Percentiles rank a stretch among this genome's conserved stretches.
phyloP scores from a whole-genome alignment of 2,888 invertebrate genomes.

The Noctua fimbriata region DNA sequence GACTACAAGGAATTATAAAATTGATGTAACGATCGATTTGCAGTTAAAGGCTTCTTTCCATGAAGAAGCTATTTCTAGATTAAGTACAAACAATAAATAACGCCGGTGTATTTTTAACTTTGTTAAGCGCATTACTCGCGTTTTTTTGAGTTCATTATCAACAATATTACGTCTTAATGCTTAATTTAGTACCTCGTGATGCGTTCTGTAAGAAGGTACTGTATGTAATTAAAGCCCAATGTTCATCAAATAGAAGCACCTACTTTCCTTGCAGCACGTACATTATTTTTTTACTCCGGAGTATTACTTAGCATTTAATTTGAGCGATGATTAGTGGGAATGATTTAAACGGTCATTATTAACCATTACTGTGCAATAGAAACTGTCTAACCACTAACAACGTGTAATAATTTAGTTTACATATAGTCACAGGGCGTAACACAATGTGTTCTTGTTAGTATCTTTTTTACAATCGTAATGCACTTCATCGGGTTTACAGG shows the following conservation, averaged over 20 bases:
- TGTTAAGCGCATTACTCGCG: constrained; percentile 7
- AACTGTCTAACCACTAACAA: constrained; percentile 64
- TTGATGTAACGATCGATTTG: neutral
- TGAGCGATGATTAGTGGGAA: constrained; percentile 61
- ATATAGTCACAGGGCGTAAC: constrained; percentile 77
- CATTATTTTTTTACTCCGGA: constrained; percentile 50
- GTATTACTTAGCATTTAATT: constrained; percentile 60
- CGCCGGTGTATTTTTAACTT: constrained; percentile 15
- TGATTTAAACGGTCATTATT: constrained; percentile 64
- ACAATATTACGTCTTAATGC: constrained; percentile 51
- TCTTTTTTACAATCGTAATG: constrained; percentile 74
- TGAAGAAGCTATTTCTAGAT: constrained; percentile 1
- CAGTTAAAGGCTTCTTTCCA: neutral
- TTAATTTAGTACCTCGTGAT: constrained; percentile 52
- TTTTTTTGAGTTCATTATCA: constrained; percentile 47
- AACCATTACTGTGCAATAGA: constrained; percentile 67
- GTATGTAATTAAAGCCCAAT: constrained; percentile 58
- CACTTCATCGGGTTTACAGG: constrained; percentile 78
- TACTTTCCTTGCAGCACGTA: constrained; percentile 54
- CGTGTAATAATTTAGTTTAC: constrained; percentile 73
- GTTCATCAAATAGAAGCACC: constrained; percentile 54
- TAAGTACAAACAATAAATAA: constrained; percentile 25
- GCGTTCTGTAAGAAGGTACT: constrained; percentile 52
- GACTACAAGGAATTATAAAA: neutral
- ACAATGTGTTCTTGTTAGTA: constrained; percentile 72